Conservation (phyloP, 2,113 vertebrate species). For the Telmatochromis sp. region DNA sequence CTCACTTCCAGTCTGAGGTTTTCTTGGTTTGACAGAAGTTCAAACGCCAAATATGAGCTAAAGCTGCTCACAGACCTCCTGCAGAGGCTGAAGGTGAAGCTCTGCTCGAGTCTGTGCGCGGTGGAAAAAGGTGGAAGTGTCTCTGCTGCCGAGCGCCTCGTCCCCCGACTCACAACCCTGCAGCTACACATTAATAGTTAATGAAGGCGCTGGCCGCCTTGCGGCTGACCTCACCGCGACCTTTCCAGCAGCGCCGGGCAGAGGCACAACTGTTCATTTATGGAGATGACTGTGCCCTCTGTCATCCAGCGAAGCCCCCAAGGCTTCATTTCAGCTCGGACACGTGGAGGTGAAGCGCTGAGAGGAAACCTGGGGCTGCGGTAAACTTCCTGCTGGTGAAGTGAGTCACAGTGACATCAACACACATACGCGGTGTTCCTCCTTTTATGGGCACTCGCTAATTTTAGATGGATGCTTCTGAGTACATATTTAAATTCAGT, state of each 20-base stretch:
- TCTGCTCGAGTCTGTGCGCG: rapidly evolving
- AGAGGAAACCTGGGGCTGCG: neutral
- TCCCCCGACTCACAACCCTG: neutral
- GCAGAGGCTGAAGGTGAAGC: neutral
- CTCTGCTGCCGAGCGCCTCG: neutral
- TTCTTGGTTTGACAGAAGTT: neutral
- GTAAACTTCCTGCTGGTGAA: neutral
- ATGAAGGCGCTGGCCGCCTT: neutral
- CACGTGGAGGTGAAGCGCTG: neutral
- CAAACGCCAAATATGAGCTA: neutral
- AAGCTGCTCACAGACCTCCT: neutral
- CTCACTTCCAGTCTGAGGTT: neutral
- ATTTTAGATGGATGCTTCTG: neutral
- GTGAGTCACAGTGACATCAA: rapidly evolving
- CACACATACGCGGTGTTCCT: rapidly evolving
- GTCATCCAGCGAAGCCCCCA: neutral
- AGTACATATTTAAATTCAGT: rapidly evolving
- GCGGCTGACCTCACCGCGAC: neutral
- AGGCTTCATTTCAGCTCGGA: neutral
- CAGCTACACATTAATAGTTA: neutral
- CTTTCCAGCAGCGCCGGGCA: neutral
- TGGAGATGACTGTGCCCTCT: neutral
- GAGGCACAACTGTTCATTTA: neutral
- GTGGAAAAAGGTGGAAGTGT: neutral
- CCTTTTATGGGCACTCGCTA: neutral